Conservation (phyloP, 2,888 invertebrate species). For the Peribatodes rhomboidaria region DNA sequence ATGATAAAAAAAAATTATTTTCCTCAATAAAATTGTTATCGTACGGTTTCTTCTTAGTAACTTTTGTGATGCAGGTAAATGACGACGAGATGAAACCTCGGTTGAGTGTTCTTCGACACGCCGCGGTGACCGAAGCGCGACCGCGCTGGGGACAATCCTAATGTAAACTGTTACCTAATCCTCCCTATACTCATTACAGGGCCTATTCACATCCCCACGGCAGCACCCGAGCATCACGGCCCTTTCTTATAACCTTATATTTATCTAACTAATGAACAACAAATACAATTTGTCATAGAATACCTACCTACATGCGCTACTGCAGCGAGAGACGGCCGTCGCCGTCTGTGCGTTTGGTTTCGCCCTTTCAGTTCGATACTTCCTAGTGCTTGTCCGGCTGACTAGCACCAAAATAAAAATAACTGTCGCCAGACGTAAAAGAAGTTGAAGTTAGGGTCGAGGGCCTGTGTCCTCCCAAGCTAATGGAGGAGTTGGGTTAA, state of each 20-base stretch:
- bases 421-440: not conserved
- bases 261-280: not conserved
- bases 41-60: slow-evolving; percentile 11
- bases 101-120: slow-evolving; percentile 10
- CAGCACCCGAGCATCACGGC: not conserved
- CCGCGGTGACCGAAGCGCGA: not conserved
- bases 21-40: not conserved
- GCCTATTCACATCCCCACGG: not conserved
- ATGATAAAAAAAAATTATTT: not conserved
- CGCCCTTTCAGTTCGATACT: not conserved
- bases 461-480: not conserved
- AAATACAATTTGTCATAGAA: not conserved
- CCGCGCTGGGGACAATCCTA: not conserved
- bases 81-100: slow-evolving; percentile 12
- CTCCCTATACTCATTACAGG: not conserved
- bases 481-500: too few relatives aligned
- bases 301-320: not conserved
- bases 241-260: not conserved
- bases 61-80: slow-evolving; percentile 26
- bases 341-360: not conserved
- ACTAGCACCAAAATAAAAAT: not conserved
- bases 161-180: slow-evolving; percentile 25
- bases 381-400: not conserved
- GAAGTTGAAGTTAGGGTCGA: too few relatives aligned
- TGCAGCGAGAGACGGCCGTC: too few relatives aligned